A percentile compares a stretch with the other conserved stretches of the same genome.
These are phyloP conservation scores for Clytia hemisphaerica DNA, from an alignment of 30 jellyfish, hydroid and myxozoan species.

Conservation along the genomic window DNA sequence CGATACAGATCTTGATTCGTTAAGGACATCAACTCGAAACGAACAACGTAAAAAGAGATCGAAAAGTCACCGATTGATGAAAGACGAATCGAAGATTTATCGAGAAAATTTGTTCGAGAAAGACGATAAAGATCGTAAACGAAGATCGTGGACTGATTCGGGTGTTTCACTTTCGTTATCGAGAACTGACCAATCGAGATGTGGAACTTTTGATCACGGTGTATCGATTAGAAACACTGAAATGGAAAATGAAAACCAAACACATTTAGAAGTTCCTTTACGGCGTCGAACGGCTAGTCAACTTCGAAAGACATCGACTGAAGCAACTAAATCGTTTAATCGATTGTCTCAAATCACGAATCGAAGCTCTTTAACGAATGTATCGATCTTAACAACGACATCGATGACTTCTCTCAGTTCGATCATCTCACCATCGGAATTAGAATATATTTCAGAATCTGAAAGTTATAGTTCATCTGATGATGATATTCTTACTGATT, in stretches of 20 bases:
- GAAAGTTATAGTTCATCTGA: too few relatives aligned
- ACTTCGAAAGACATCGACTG: too few relatives aligned
- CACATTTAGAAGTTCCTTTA: background rate
- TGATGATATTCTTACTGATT: background rate
- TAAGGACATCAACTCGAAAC: too few relatives aligned
- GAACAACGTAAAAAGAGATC: too few relatives aligned
- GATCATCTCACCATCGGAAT: background rate
- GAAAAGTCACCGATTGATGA: too few relatives aligned
- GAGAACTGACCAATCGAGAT: constrained; percentile 13
- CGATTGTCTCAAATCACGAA: constrained; percentile 1
- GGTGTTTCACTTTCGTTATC: constrained; percentile 19
- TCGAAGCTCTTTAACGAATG: constrained; percentile 14
- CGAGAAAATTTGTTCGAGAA: too few relatives aligned
- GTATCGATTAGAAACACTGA: background rate
- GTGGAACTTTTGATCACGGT: background rate
- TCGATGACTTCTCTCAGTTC: background rate
- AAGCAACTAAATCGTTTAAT: too few relatives aligned
- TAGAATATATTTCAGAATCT: background rate
- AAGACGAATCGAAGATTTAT: too few relatives aligned
- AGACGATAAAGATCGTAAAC: too few relatives aligned
- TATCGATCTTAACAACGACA: background rate
- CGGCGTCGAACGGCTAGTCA: too few relatives aligned
- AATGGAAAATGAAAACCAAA: background rate
- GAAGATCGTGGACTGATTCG: constrained; percentile 12
- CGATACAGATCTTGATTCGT: too few relatives aligned